Conservation (phyloP, 2,888 invertebrate genomes). For the Thereva nobilitata region DNA sequence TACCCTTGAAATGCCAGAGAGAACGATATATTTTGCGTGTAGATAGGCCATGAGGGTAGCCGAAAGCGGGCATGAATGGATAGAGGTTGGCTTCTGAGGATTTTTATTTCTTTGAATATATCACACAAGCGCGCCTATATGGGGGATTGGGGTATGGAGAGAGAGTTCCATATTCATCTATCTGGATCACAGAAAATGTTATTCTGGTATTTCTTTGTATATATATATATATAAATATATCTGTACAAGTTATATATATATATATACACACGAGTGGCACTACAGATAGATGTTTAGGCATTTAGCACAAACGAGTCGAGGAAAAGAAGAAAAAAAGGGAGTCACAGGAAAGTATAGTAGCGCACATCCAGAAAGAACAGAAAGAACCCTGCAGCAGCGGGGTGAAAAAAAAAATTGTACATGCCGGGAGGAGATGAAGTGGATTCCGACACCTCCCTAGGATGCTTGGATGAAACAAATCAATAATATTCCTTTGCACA, state of each 20-base stretch:
- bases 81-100: slow-evolving; percentile 25
- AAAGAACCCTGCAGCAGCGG: slow-evolving; percentile 27
- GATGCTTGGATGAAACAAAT: slow-evolving; percentile 32
- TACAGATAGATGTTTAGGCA: slow-evolving; percentile 28
- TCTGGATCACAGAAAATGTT: too few relatives aligned
- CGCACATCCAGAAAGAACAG: not conserved
- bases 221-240: not conserved
- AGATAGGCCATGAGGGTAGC: slow-evolving; percentile 32
- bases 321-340: slow-evolving; percentile 8
- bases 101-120: slow-evolving; percentile 27
- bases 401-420: slow-evolving; percentile 23
- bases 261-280: not conserved
- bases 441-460: slow-evolving; percentile 13
- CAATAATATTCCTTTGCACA: slow-evolving; percentile 33
- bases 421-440: slow-evolving; percentile 18
- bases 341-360: slow-evolving; percentile 5
- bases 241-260: slow-evolving; percentile 3
- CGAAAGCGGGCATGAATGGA: slow-evolving; percentile 25
- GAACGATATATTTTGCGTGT: slow-evolving; percentile 34
- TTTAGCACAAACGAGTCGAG: slow-evolving; percentile 14
- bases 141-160: too few relatives aligned
- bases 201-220: too few relatives aligned
- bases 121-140: slow-evolving; percentile 3
- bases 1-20: slow-evolving; percentile 30
- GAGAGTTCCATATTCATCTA: too few relatives aligned